Base-by-base conservation (phyloP, 2,113 vertebrate species). In the Neodon shergylaensis region DNA sequence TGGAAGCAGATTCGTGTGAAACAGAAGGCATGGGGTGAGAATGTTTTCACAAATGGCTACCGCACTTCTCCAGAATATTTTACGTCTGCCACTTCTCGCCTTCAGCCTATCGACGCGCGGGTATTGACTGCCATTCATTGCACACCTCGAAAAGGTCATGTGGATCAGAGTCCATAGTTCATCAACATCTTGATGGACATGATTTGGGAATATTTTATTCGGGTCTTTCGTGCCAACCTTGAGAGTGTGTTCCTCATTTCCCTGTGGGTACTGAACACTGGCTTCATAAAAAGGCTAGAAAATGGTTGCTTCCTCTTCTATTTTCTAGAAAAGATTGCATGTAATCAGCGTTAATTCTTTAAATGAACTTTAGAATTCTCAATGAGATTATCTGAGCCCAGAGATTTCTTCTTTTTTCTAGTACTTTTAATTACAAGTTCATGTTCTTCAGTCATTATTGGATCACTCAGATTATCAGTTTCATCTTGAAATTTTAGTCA, bases 381-480 rank as follows among this genome's bases (percentile, higher is more conserved):
- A 47, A 49, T 78, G 63, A 94, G 90, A 79, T 94, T 33, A 78
- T 74, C 47, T 54, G 63, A 10, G 39, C 49, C 33, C 39, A 61
- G 36, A 92, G 28, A 87, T 74, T 90, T 73, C 92, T 82, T 82
- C 52, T 39, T 90, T 73, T 90, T 82, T 73, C 52, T 42, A 63
- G 47, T 68, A 87, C 7, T 83, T 74, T 19, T 90, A 87, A 78
- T 93, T 89, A 94, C n/a, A 95, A 93, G 77, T 93, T 95, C 82
- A 85, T 47, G 58, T 95, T 96, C 73, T 94, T 76, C 85, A 85
- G 39, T 82, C 58, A 89, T 84, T 66, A 97, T 78, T 77, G 39
- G 39, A 90, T 21, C 82, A 87, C 72, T 90, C 12, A 33, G 52
- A 89, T 87, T 84, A 90, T 28, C 72, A 76, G 36, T 58, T 83